Evolutionary conservation across 2,888 invertebrate genomes (phyloP).

Genomic region (Synanthedon andrenaeformis): DNA sequence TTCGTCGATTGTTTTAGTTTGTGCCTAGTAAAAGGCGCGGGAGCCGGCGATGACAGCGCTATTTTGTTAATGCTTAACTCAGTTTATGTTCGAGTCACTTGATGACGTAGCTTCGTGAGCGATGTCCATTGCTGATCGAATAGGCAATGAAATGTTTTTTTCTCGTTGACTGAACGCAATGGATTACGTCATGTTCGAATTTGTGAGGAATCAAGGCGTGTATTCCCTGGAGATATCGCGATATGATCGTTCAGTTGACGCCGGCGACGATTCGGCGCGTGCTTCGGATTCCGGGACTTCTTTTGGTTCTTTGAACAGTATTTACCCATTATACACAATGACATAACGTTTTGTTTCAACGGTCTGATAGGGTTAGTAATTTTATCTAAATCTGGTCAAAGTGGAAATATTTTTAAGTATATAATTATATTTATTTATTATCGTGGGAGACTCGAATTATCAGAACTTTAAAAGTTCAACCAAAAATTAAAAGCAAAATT

Average conservation of each 20-base stretch:
- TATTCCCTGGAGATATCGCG: constrained; percentile 54
- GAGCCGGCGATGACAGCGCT: constrained; percentile 55
- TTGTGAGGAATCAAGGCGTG: constrained; percentile 24
- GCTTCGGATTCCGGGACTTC: constrained; percentile 51
- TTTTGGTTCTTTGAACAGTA: constrained; percentile 29
- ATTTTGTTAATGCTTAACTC: constrained; percentile 29
- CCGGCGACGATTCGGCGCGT: constrained; percentile 57
- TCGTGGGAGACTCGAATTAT: too few relatives aligned
- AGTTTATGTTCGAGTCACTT: constrained; percentile 9
- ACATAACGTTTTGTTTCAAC: constrained; percentile 50
- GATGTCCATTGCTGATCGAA: constrained; percentile 29
- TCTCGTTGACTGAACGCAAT: constrained; percentile 27
- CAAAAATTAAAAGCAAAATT: too few relatives aligned
- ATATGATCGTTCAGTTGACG: constrained; percentile 41
- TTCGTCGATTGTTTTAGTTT: constrained; percentile 56
- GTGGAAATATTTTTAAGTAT: too few relatives aligned
- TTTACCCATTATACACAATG: constrained; percentile 64
- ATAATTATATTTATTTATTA: too few relatives aligned
- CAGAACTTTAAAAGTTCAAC: too few relatives aligned
- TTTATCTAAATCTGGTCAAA: too few relatives aligned
- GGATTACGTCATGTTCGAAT: constrained; percentile 20
- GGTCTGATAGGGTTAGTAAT: constrained; percentile 6
- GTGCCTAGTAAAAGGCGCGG: constrained; percentile 40
- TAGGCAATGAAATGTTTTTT: constrained; percentile 18
- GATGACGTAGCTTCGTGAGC: constrained; percentile 20